These are phyloP conservation scores for Xiphophorus hellerii DNA, from an alignment of 2,113 vertebrate species.

Conservation along the genomic window DNA sequence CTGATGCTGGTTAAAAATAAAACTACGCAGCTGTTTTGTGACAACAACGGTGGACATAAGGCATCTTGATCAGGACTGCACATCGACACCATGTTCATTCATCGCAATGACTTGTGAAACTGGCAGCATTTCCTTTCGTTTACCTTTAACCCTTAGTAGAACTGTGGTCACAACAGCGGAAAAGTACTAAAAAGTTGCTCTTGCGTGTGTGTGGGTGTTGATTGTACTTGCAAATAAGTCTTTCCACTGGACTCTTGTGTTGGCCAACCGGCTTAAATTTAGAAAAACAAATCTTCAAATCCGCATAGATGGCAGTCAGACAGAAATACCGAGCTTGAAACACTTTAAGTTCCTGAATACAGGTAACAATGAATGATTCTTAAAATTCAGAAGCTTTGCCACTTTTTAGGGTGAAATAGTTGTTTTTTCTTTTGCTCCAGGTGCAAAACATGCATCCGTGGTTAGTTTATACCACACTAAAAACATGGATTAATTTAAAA, in stretches of 20 bases:
- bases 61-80: neutral
- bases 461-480: too few relatives aligned
- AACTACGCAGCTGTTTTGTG: neutral
- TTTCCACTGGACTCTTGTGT: neutral
- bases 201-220: neutral
- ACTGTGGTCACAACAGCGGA: neutral
- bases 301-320: neutral
- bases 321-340: too few relatives aligned
- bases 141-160: neutral
- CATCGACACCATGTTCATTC: neutral
- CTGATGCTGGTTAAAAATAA: slow-evolving; percentile 1
- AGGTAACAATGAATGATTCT: too few relatives aligned
- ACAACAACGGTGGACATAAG: neutral
- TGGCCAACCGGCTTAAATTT: neutral
- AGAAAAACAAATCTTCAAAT: neutral
- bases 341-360: too few relatives aligned
- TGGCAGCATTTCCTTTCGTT: neutral
- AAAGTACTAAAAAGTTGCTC: neutral
- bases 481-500: too few relatives aligned
- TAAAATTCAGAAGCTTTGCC: too few relatives aligned
- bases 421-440: too few relatives aligned
- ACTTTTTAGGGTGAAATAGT: too few relatives aligned
- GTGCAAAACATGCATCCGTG: too few relatives aligned
- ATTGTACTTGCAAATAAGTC: neutral
- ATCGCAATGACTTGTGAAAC: neutral